Evolutionary conservation across 2,113 vertebrate genomes (phyloP).

Genomic region (Seriola quinqueradiata): DNA sequence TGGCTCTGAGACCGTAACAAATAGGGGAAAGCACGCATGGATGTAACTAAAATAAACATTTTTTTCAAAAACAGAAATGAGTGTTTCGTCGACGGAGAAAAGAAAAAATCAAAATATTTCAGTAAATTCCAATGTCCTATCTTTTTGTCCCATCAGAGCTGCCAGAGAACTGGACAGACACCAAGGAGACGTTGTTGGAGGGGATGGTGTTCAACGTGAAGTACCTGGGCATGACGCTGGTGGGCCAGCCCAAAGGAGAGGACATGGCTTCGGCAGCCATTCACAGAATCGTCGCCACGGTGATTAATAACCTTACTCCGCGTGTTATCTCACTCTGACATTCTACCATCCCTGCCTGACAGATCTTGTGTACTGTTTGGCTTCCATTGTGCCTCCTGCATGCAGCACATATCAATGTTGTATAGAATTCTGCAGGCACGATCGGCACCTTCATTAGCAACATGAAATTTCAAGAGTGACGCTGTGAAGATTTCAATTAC

Average conservation of each 20-base stretch:
- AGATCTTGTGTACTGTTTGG: neutral
- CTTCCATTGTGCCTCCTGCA: neutral
- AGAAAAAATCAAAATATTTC: neutral
- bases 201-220: conserved; percentile 94
- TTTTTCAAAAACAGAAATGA: no score
- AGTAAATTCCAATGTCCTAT: neutral
- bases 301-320: conserved; percentile 69
- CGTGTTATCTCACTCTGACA: neutral
- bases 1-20: no score
- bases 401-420: neutral
- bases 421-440: neutral
- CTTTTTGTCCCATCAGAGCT: conserved; percentile 83
- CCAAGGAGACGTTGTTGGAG: conserved; percentile 90
- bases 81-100: no score
- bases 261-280: conserved; percentile 93
- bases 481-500: conserved; percentile 48
- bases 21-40: no score
- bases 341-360: neutral
- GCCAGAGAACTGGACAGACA: conserved; percentile 90
- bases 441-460: neutral
- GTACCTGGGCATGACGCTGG: conserved; percentile 93
- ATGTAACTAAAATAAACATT: no score
- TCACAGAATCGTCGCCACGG: conserved; percentile 89
- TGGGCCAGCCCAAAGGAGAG: conserved; percentile 93
- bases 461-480: conserved; percentile 5